These are phyloP conservation scores for Tigriopus californicus DNA, from an alignment of 2,888 invertebrate genomes.

Conservation along the genomic window DNA sequence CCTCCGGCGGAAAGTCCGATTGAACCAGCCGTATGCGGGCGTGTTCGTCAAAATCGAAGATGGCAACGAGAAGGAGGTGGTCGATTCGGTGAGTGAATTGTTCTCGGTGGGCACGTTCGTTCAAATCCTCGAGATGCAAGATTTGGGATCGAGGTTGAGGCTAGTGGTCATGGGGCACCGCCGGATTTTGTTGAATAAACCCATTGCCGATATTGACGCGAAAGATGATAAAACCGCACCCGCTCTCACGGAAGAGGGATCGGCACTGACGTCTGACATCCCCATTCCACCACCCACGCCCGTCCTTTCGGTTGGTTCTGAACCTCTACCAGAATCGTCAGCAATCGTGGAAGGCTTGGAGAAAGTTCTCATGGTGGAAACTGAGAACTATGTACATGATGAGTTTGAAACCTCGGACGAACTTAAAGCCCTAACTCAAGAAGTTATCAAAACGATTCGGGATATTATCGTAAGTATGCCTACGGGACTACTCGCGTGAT, in stretches of 20 bases:
- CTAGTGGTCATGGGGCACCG: slow-evolving; percentile 89
- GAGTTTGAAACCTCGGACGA: slow-evolving; percentile 80
- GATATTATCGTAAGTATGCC: slow-evolving; percentile 71
- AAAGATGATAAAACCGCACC: slow-evolving; percentile 16
- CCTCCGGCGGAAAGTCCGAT: slow-evolving; percentile 72
- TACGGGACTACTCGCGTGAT: no score
- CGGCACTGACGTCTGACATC: no score
- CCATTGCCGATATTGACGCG: slow-evolving; percentile 45
- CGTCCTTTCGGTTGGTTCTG: no score
- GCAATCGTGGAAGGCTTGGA: not conserved
- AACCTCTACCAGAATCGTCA: not conserved
- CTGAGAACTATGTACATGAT: slow-evolving; percentile 73
- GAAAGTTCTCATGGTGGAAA: slow-evolving; percentile 59
- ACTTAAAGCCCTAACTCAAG: slow-evolving; percentile 88
- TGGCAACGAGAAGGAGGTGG: slow-evolving; percentile 58
- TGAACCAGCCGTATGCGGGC: slow-evolving; percentile 93
- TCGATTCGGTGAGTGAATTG: slow-evolving; percentile 62
- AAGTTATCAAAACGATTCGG: slow-evolving; percentile 87
- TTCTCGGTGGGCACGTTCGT: slow-evolving; percentile 86
- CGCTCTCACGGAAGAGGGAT: no score
- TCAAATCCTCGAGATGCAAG: slow-evolving; percentile 93
- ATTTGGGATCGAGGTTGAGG: slow-evolving; percentile 54
- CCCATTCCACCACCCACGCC: no score
- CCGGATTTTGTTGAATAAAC: slow-evolving; percentile 58
- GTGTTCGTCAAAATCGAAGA: slow-evolving; percentile 56